Evolutionary conservation across 2,797 vertebrate genomes (phyloP), one percentile per base, ranked within the genome.

Genomic region (Eurystomus glaucurus): DNA sequence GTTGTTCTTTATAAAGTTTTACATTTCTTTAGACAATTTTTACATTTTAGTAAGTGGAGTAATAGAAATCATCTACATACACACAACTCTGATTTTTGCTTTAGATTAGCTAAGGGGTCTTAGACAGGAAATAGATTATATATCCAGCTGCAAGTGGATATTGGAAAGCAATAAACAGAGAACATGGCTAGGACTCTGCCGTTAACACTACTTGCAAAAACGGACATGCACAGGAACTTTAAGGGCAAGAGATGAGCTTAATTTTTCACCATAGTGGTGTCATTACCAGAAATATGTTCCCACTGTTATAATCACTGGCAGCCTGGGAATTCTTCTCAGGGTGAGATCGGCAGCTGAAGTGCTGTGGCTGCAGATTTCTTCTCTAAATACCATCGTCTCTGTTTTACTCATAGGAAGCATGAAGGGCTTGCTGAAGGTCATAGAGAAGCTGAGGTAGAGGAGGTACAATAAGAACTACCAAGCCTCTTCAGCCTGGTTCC

Each of bases 401-500:
- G 21, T 83, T 90, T 91, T 74, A 74, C 69, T 85, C 76, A 84
- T 81, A 94, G 61, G 15, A 29, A 90, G 39, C 25, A 33, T 88
- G 79, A 93, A 94, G 87, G 62, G 5, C 35, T 85, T 50, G 15
- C 33, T 91, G 82, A 94, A 95, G 93, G 93, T 95, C 93, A 78
- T 3, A 6, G 31, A 80, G 39, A 80, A 17, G 11, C 52, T 10
- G 14, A 48, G 20, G 16, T 11, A 60, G 62, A 71, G 20, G 1
- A 86, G 5, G 9, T 77, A 71, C 23, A 76, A 31, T 0, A 3
- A 35, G 9, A 88, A 31, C 10, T 66, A 33, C 28, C 2, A 2
- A 6, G 0, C 10, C 10, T 55, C 9, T 76, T 57, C 31, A 70
- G 4, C 12, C 20, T 26, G 33, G 7, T 7, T 19, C 17, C 13